Base-by-base conservation (phyloP, 2,797 vertebrate genomes). In the Mergus octosetaceus region DNA sequence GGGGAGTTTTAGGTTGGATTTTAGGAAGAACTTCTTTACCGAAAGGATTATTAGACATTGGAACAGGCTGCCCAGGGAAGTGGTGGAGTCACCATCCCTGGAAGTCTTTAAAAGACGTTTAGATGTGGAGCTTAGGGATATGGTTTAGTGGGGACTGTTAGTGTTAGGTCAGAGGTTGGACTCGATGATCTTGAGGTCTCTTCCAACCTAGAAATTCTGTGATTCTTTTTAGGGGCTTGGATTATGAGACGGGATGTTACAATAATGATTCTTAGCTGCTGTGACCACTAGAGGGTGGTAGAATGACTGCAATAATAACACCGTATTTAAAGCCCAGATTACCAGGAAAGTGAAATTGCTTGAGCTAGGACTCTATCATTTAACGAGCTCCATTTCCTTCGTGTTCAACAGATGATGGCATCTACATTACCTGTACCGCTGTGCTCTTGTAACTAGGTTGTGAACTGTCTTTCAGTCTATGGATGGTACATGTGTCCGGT, bases 241-340 rank as follows among this genome's bases (percentile, higher is more conserved):
- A 7, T 73, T 22, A 0, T 3, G 11, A 49, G 22, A 49, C 8
- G 2, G 47, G 20, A 47, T 24, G 0, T 9, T 6, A 1, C 0
- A 9, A 4, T 2, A 8, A 28, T 2, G 41, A 11, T 58, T 38
- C 39, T 1, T 3, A 9, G 53, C 80, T 45, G 21, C 43, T 0
- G 12, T 32, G n/a, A 58, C 27, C 94, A 8, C 90, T 61, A 95
- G 96, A 76, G 90, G 81, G 95, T 54, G 92, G 72, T 79, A 32
- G 27, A 77, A 34, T 10, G 65, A 8, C 84, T 34, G 60, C 74
- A 6, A 2, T n/a, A 0, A 0, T 9, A 12, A 1, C 9, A 19
- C 3, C 0, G 7, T 4, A 9, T n/a, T 56, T 9, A 19, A 65
- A 45, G 53, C 3, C 7, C 39, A 2, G 28, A 8, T 2, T 0